Evolutionary conservation across 2,113 vertebrate species (phyloP).

Genomic region (Sialia sialis): DNA sequence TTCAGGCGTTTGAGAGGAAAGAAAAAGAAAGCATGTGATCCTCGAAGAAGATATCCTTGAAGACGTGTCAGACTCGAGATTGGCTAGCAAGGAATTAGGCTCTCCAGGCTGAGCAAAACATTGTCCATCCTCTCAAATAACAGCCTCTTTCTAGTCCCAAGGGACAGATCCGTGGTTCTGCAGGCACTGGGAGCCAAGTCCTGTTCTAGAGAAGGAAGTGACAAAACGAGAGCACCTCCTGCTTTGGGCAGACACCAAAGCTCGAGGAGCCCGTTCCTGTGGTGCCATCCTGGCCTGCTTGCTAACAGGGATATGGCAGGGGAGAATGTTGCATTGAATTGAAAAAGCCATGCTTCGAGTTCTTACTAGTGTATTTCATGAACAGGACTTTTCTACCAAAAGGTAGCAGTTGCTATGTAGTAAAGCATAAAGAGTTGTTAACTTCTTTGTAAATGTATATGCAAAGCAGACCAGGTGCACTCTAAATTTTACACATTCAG

Average conservation of each 20-base stretch:
- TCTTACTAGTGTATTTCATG: neutral
- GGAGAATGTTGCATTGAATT: neutral
- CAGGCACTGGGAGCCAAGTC: neutral
- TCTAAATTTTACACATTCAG: neutral
- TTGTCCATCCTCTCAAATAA: accelerated
- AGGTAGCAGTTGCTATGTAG: neutral
- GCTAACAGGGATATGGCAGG: neutral
- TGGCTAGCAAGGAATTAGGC: neutral
- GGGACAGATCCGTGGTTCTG: neutral
- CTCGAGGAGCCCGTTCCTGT: neutral
- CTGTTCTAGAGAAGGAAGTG: neutral
- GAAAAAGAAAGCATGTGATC: neutral
- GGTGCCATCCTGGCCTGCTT: neutral
- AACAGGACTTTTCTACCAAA: neutral
- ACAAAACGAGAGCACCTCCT: neutral
- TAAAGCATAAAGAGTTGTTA: neutral
- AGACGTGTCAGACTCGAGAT: neutral
- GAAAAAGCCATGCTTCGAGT: neutral
- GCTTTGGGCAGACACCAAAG: neutral
- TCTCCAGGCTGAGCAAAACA: neutral
- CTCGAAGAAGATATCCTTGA: neutral
- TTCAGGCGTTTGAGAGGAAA: neutral
- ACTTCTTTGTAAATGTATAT: neutral
- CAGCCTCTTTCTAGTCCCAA: neutral
- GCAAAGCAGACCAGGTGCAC: neutral